phyloP scores from a whole-genome alignment of 2,888 invertebrate species.

The Zonitis immaculata region DNA sequence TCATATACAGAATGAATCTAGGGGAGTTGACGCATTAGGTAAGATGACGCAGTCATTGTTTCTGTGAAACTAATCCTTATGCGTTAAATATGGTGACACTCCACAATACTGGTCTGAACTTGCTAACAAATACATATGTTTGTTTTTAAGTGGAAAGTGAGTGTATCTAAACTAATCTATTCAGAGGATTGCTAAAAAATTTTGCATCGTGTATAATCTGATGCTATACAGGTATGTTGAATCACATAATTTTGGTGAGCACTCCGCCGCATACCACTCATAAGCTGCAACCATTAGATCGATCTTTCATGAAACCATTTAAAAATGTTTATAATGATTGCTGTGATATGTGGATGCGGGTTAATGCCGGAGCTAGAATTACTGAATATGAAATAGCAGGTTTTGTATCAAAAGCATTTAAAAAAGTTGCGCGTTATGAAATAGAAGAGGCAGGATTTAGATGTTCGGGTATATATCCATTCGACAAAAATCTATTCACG shows the following conservation, averaged over 20 bases:
- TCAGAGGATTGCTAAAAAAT: too few relatives aligned
- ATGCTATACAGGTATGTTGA: too few relatives aligned
- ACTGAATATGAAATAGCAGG: slow-evolving; percentile 34
- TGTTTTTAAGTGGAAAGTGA: too few relatives aligned
- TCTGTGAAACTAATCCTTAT: too few relatives aligned
- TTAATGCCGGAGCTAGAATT: slow-evolving; percentile 28
- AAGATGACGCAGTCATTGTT: too few relatives aligned
- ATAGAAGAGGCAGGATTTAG: slow-evolving; percentile 29
- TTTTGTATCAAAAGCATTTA: slow-evolving; percentile 33
- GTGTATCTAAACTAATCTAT: too few relatives aligned
- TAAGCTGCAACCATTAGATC: slow-evolving; percentile 37
- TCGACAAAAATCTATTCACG: slow-evolving; percentile 24
- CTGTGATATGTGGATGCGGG: slow-evolving; percentile 18
- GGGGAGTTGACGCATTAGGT: too few relatives aligned
- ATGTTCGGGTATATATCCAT: slow-evolving; percentile 24
- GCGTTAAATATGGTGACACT: too few relatives aligned
- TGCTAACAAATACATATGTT: too few relatives aligned
- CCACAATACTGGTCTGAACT: too few relatives aligned
- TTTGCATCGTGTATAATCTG: too few relatives aligned
- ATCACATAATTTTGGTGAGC: slow-evolving; percentile 30
- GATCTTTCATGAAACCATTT: slow-evolving; percentile 33
- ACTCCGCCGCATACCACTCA: slow-evolving; percentile 39
- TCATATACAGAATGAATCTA: too few relatives aligned
- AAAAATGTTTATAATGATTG: slow-evolving; percentile 27
- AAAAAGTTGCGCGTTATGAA: slow-evolving; percentile 26